Evolutionary conservation across 37 sponge, comb jelly and placozoan species (phyloP).

Genomic region (Eunapius fragilis): DNA sequence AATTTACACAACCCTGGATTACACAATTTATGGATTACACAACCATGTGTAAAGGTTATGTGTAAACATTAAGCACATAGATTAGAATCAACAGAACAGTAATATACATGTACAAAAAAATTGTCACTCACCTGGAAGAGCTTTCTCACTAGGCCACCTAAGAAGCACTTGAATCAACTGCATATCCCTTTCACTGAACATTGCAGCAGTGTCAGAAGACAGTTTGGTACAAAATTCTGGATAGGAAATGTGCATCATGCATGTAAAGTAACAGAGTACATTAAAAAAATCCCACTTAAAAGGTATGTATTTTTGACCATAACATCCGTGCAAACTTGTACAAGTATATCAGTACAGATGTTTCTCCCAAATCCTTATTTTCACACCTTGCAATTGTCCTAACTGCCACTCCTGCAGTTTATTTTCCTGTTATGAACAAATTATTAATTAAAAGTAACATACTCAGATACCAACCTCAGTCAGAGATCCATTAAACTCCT

Average conservation of each 20-base stretch:
- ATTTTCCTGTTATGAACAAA: background rate
- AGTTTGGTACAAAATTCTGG: constrained; percentile 10
- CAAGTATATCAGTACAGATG: no score
- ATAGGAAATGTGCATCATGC: constrained; percentile 1
- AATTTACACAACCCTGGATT: no score
- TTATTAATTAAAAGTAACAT: background rate
- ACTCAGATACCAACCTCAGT: constrained; percentile 4
- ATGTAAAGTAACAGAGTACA: no score
- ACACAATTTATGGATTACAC: no score
- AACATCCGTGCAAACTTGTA: no score
- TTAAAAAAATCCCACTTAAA: no score
- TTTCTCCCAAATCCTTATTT: no score
- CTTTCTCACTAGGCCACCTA: constrained; percentile 34
- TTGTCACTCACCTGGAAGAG: constrained; percentile 41
- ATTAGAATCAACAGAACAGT: no score
- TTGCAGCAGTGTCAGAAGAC: constrained; percentile 1
- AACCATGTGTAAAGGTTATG: no score
- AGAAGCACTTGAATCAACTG: constrained; percentile 6
- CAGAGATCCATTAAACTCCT: constrained; percentile 50
- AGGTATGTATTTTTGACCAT: no score
- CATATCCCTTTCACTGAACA: constrained; percentile 5
- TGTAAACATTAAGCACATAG: no score
- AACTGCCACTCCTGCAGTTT: constrained; percentile 8
- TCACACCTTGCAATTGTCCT: constrained; percentile 3
- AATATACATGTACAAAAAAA: background rate